phyloP scores from a whole-genome alignment of 2,888 invertebrate genomes.

The Dicyrtoma fusca region DNA sequence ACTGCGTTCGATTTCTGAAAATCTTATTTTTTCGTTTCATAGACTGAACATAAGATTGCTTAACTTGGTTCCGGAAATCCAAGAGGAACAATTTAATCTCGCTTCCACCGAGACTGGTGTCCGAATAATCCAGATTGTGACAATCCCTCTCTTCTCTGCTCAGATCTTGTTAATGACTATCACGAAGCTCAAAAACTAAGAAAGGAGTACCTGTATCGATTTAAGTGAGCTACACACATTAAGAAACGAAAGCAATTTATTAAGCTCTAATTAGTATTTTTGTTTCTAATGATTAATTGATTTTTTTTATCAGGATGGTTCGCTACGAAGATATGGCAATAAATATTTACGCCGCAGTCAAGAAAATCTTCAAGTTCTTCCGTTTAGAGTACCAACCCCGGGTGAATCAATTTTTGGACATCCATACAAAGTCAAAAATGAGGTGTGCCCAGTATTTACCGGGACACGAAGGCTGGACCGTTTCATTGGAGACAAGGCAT shows the following conservation, averaged over 20 bases:
- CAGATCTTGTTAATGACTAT: conserved; percentile 81
- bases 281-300: no score
- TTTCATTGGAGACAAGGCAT: conserved; percentile 83
- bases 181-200: conserved; percentile 71
- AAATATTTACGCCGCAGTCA: conserved; percentile 71
- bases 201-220: conserved; percentile 71
- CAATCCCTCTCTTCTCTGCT: conserved; percentile 74
- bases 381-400: conserved; percentile 71
- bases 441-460: conserved; percentile 82
- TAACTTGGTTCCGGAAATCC: conserved; percentile 82
- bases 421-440: conserved; percentile 72
- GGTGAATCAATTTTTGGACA: conserved; percentile 74
- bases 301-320: conserved; percentile 67
- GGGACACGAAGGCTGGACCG: conserved; percentile 80
- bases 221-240: conserved; percentile 69
- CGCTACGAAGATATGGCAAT: conserved; percentile 84
- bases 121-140: conserved; percentile 79
- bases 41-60: conserved; percentile 77
- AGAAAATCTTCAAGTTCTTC: conserved; percentile 75
- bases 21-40: conserved; percentile 55
- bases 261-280: no score
- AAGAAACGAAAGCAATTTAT: background rate
- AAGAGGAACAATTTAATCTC: conserved; percentile 81
- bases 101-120: conserved; percentile 80
- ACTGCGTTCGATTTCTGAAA: no score